Evolutionary conservation across 2,888 invertebrate genomes (phyloP), one percentile per base, ranked within the genome.

Genomic region (Apamea anceps): DNA sequence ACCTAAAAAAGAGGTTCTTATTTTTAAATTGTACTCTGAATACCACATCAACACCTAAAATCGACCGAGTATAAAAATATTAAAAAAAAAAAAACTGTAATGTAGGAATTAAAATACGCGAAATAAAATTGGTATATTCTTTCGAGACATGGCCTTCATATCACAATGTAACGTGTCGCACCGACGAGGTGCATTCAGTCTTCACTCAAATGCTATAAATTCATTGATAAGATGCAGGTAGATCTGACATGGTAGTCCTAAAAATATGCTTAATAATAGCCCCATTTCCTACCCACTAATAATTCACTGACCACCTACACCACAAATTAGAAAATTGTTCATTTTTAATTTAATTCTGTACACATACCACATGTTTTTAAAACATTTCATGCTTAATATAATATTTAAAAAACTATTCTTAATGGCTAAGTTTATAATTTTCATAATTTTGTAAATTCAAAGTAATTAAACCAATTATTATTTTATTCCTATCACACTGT

Each of bases 121-220:
- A 54, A 67, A 81, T 25, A 48, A 6, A 28, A n/a, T 65, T 66
- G 21, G 6, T 65, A 79, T 72, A 82, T 72, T 79, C 48, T 78
- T 73, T 77, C 80, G 77, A 87, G 84, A 82, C 85, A 84, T 85
- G 84, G 81, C 67, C 73, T 80, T 75, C 63, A 70, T 86, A 89
- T 87, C 90, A 89, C 85, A 87, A 75, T 80, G 54, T 81, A 63
- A 71, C 67, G 12, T 65, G 37, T 71, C 12, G 67, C 81, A 77
- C 81, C 70, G 25, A 72, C 48, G 54, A 66, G 75, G 74, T 65
- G 48, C 75, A 77, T 75, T 87, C 90, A 88, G 90, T 86, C 88
- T 89, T 87, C 25, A 72, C 72, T 67, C 57, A 82, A 87, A 86
- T 82, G 80, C 74, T 77, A 70, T 65, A 65, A 77, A 76, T 80